Base-by-base conservation (phyloP, 1,140 invertebrate species). In the Pararge aegeria region DNA sequence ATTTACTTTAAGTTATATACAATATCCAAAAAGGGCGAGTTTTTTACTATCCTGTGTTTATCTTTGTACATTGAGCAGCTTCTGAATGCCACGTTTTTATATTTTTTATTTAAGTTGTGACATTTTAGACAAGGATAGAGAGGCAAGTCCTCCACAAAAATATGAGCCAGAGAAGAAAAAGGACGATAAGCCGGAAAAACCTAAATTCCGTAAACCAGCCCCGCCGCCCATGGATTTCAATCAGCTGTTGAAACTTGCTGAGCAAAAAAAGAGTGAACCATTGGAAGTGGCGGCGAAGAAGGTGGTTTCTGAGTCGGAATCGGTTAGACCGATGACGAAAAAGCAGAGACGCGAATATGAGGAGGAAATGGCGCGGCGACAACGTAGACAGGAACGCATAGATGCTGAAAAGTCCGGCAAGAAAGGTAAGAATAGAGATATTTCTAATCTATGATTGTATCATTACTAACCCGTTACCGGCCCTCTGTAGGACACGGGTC, bases 231-330 rank as follows among this genome's bases (percentile, higher is more conserved):
- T 96, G 78, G 93, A 95, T 82, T 97, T 95, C 72, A 84, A 91
- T 64, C 91, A 94, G 42, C 71, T 97, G 15, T 73, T 97, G 0
- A 95, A 96, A 81, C 80, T 97, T 12, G 96, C 96, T 5, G 94
- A 95, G 65, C 92, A 96, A 76, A 97, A 97, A 77, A 95, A 96
- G 66, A 91, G 93, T 80, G 95, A 96, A 81, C 95, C 96, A 0
- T 85, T 96, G 27, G 82, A 82, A 50, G 78, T 93, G 10, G 78
- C 91, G 30, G 92, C 94, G 70, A 90, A 92, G 42, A 93, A 94
- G 64, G 93, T 93, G 78, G 61, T 82, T 0, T n/a, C 63, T 16
- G 90, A 91, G 67, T 83, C 92, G 42, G 94, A 95, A 61, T 84
- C 92, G 0, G 94, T 95, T 66, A 89, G 94, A 49, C 81, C 93